phyloP scores from a whole-genome alignment of 2,113 vertebrate genomes.

The Haplochromis burtoni region DNA sequence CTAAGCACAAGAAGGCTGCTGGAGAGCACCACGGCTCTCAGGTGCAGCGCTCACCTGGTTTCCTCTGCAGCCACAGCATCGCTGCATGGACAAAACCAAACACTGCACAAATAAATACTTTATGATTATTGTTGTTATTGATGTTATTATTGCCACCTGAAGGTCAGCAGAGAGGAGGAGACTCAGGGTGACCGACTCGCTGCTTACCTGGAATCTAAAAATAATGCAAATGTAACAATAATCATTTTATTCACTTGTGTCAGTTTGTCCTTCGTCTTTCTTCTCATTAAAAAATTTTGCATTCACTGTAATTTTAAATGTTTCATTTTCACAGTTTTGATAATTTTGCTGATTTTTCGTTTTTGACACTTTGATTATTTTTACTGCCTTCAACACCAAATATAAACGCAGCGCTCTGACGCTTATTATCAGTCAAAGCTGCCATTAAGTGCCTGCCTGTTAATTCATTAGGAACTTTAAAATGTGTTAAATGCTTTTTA shows the following conservation, averaged over 20 bases:
- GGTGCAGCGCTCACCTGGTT: neutral
- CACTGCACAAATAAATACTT: neutral
- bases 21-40: neutral
- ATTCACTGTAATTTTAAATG: neutral
- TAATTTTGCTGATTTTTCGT: accelerated
- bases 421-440: neutral
- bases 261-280: neutral
- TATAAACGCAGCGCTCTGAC: neutral
- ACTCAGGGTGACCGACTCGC: neutral
- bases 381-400: neutral
- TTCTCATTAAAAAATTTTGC: neutral
- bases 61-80: accelerated
- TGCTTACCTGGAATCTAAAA: neutral
- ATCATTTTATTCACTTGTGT: neutral
- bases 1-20: accelerated
- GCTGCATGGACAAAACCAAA: neutral
- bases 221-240: neutral
- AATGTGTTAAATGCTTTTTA: neutral
- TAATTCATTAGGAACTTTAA: neutral
- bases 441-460: neutral
- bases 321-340: neutral
- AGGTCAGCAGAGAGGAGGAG: neutral
- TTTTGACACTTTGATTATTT: neutral
- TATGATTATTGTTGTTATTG: neutral
- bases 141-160: accelerated